Evolutionary conservation across 2,888 invertebrate species (phyloP).

Genomic region (Caenorhabditis japonica): DNA sequence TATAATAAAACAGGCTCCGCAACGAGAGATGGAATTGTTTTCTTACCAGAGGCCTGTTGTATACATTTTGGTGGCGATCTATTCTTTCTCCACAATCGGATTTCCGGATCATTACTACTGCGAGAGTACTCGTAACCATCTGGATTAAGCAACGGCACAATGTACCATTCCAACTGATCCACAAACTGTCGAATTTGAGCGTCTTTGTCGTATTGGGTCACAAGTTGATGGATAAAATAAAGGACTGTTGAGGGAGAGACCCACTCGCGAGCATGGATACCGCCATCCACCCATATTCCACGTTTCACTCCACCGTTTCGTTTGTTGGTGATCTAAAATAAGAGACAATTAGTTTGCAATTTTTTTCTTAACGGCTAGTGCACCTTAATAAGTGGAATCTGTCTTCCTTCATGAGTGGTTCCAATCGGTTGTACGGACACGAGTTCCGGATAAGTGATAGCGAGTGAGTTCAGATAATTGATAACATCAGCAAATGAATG

Average conservation of each 20-base stretch:
- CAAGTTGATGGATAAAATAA: slow-evolving; percentile 75
- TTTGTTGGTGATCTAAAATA: slow-evolving; percentile 66
- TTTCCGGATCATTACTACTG: slow-evolving; percentile 62
- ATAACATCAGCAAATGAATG: slow-evolving; percentile 76
- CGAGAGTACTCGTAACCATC: slow-evolving; percentile 68
- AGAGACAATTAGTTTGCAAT: neutral
- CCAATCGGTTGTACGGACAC: slow-evolving; percentile 77
- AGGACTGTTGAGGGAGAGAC: slow-evolving; percentile 75
- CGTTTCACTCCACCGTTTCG: slow-evolving; percentile 56
- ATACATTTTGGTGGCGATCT: slow-evolving; percentile 61
- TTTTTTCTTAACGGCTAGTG: neutral
- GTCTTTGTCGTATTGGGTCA: slow-evolving; percentile 72
- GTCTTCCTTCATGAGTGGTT: slow-evolving; percentile 76
- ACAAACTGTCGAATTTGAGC: slow-evolving; percentile 70
- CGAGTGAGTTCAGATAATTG: slow-evolving; percentile 75
- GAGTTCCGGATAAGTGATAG: slow-evolving; percentile 74
- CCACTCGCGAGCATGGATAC: slow-evolving; percentile 66
- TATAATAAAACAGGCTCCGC: no score
- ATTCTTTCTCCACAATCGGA: slow-evolving; percentile 61
- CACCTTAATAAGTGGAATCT: slow-evolving; percentile 76
- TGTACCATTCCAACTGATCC: slow-evolving; percentile 76
- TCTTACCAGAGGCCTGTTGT: slow-evolving; percentile 50
- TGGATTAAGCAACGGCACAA: slow-evolving; percentile 76
- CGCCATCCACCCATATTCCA: slow-evolving; percentile 71
- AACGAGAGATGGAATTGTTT: no score